phyloP scores from a whole-genome alignment of 2,797 vertebrate species.

The Thaleichthys pacificus region DNA sequence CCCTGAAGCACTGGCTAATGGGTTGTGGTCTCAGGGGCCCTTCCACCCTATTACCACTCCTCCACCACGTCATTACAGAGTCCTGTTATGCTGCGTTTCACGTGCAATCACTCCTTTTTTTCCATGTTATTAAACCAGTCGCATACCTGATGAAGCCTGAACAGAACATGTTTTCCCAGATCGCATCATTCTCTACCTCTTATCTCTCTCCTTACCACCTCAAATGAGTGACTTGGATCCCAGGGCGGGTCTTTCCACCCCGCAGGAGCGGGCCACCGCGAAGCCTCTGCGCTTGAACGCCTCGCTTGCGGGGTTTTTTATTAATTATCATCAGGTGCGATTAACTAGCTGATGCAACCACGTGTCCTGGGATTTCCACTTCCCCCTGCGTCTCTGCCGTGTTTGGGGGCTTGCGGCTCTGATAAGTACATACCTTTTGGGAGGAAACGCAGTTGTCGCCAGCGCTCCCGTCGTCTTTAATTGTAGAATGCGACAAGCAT shows the following conservation, averaged over 20 bases:
- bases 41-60: slow-evolving; percentile 37
- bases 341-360: slow-evolving; percentile 66
- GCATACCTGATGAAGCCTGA: slow-evolving; percentile 76
- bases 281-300: slow-evolving; percentile 58
- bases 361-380: slow-evolving; percentile 53
- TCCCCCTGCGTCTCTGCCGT: slow-evolving; percentile 32
- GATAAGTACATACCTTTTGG: slow-evolving; percentile 34
- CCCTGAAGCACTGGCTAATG: slow-evolving; percentile 58
- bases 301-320: slow-evolving; percentile 62
- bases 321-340: slow-evolving; percentile 73
- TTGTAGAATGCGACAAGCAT: too few relatives aligned
- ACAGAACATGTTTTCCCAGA: slow-evolving; percentile 68
- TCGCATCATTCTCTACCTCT: slow-evolving; percentile 32
- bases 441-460: too few relatives aligned
- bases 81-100: slow-evolving; percentile 47
- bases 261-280: slow-evolving; percentile 38
- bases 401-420: slow-evolving; percentile 29
- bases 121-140: slow-evolving; percentile 73
- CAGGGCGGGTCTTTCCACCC: slow-evolving; percentile 48
- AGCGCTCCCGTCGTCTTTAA: too few relatives aligned
- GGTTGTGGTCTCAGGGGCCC: slow-evolving; percentile 57
- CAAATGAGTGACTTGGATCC: slow-evolving; percentile 54
- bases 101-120: slow-evolving; percentile 40
- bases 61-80: slow-evolving; percentile 56
- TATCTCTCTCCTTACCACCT: slow-evolving; percentile 21